Conservation (phyloP, 2,113 vertebrate species). For the Ardeotis arabs region DNA sequence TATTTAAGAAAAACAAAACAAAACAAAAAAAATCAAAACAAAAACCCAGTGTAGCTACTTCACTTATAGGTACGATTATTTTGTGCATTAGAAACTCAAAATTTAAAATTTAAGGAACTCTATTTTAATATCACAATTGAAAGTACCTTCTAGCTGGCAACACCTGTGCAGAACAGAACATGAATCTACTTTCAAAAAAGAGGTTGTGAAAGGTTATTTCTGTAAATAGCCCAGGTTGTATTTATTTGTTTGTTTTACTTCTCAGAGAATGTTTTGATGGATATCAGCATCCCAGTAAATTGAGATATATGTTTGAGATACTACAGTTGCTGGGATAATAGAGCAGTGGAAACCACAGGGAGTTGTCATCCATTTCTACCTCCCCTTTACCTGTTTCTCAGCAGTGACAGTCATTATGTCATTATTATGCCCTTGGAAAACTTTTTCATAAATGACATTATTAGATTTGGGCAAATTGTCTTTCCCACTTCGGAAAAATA, state of each 20-base stretch:
- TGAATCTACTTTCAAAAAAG: neutral
- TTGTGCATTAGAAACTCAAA: neutral
- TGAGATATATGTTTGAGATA: neutral
- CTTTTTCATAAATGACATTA: neutral
- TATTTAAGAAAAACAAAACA: neutral
- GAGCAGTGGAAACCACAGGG: neutral
- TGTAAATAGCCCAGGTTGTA: neutral
- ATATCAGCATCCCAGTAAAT: neutral
- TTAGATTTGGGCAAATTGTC: neutral
- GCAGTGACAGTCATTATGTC: neutral
- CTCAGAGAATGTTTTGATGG: neutral
- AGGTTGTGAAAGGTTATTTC: neutral
- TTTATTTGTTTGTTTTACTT: neutral
- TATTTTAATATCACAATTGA: neutral
- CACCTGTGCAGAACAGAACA: neutral
- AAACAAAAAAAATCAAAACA: neutral
- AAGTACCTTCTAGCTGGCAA: neutral
- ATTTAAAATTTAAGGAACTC: neutral
- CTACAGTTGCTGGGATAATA: rapidly evolving
- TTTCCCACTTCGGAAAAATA: neutral
- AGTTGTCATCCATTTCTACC: neutral
- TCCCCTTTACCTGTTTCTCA: neutral
- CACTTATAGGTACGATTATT: neutral
- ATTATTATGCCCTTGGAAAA: neutral
- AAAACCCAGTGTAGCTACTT: rapidly evolving